Evolutionary conservation across 2,888 invertebrate species (phyloP).

Genomic region (Heliconius ismenius): DNA sequence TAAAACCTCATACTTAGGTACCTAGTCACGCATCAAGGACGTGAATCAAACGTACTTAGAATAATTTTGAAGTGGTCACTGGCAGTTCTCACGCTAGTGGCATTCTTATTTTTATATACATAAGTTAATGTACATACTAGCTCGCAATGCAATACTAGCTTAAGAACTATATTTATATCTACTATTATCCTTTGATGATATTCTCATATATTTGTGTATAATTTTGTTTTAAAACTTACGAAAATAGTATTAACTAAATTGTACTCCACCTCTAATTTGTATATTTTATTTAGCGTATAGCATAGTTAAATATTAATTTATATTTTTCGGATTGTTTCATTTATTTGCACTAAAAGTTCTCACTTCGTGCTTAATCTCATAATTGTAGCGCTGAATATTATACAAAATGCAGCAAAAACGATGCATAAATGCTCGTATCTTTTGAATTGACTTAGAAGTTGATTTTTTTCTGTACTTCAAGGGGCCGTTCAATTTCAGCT

Average conservation of each 20-base stretch:
- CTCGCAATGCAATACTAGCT: constrained; percentile 21
- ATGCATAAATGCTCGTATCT: too few species aligned
- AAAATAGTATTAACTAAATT: background rate
- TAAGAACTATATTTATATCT: background rate
- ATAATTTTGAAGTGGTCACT: constrained; percentile 72
- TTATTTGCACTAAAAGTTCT: too few species aligned
- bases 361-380: too few species aligned
- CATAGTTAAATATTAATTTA: too few species aligned
- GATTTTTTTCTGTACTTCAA: too few species aligned
- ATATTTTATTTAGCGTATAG: too few species aligned
- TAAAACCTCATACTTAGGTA: constrained; percentile 61
- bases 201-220: background rate
- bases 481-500: too few species aligned
- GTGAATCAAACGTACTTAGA: constrained; percentile 71
- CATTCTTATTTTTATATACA: constrained; percentile 57
- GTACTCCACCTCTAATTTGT: too few species aligned
- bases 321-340: too few species aligned
- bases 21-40: constrained; percentile 78
- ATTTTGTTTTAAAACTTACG: background rate
- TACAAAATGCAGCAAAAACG: too few species aligned
- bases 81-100: constrained; percentile 75
- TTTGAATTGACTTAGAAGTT: too few species aligned
- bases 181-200: background rate
- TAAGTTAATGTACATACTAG: constrained; percentile 26
- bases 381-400: too few species aligned